Base-by-base conservation (phyloP, 2,888 invertebrate species). In the Drosophila paramelanica region DNA sequence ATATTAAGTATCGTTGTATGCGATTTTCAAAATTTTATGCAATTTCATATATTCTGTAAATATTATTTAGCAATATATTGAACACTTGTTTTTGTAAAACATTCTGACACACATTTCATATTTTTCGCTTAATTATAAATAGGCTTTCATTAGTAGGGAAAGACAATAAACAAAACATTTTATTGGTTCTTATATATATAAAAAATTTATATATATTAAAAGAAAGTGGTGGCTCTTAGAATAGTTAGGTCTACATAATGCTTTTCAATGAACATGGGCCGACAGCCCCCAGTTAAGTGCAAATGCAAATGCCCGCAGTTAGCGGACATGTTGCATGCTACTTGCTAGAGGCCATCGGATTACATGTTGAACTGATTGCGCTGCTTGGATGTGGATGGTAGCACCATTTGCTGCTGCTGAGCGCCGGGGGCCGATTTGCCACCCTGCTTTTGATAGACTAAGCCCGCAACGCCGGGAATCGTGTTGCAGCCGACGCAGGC, bases 401-500 rank as follows among this genome's bases (percentile, higher is more conserved):
- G 57, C 56, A 52, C 33, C 8, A 51, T 25, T 45, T 42, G 55
- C 31, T 49, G 46, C 33, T 64, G 65, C 3, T 33, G 73, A 8
- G 20, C 31, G 14, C 52, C 72, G 6, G 11, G 7, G 7, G 25
- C 20, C 2, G 79, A 6, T 23, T 69, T 79, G 17, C 25, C 69
- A 5, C 42, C 64, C 52, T 91, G 90, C 53, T 90, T 90, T 13
- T 91, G 84, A 55, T 91, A 88, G 25, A 91, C 83, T 47, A 90
- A 77, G 8, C 90, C 89, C 5, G 91, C 90, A 3, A 91, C 82
- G 2, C 90, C 90, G 0, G 91, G 92, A 59, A 92, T 95, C 3
- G 96, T 95, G n/a, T 97, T 95, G 93, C 99, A 99, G 45, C 98
- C 98, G 14, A 99, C 99, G 92, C 99, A 99, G 41, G 97, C 97